Base-by-base conservation (phyloP, 2,888 invertebrate species). In the Metopia argyrocephala region DNA sequence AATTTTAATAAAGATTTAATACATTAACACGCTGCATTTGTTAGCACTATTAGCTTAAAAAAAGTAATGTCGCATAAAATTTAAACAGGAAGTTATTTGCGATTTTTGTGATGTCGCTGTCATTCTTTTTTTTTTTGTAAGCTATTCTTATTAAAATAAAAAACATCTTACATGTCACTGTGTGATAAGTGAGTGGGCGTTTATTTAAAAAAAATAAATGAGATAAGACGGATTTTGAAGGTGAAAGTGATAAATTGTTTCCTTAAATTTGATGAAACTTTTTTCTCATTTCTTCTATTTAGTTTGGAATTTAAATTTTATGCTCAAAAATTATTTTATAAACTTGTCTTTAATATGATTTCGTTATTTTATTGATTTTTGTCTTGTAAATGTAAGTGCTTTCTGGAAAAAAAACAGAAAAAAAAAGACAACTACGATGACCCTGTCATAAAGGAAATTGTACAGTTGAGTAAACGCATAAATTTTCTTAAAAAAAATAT, bases 241-340 rank as follows among this genome's bases (percentile, higher is more conserved):
- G 84, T 83, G 82, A 83, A 66, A 62, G 78, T 84, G 83, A 84
- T 83, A 84, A 84, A 84, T 84, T 69, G 78, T 71, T 76, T 64
- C 45, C 28, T 0, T 9, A 45, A 66, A 28, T 18, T 46, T 69
- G 46, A 25, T 46, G 25, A 23, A 38, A 18, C 23, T 2, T n/a
- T 45, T 56, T 56, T 20, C 21, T 48, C 21, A 50, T 52, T 71
- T 50, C 46, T 71, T 76, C 38, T 54, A 50, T 27, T 20, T 15
- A 6, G 0, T 27, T 23, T 20, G 15, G 23, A 15, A 2, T 69
- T 48, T 48, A 20, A 64, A 56, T 15, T 65, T 62, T 54, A 62
- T 70, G 74, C 7, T 23, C 28, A 20, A 50, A 27, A 18, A 48
- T 15, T 28, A 46, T n/a, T n/a, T 20, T 7, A 31, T 21, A 3